Percentiles rank a stretch among this genome's conserved stretches.
Evolutionary conservation across 2,888 invertebrate genomes (phyloP).

Genomic region (Thera britannica): DNA sequence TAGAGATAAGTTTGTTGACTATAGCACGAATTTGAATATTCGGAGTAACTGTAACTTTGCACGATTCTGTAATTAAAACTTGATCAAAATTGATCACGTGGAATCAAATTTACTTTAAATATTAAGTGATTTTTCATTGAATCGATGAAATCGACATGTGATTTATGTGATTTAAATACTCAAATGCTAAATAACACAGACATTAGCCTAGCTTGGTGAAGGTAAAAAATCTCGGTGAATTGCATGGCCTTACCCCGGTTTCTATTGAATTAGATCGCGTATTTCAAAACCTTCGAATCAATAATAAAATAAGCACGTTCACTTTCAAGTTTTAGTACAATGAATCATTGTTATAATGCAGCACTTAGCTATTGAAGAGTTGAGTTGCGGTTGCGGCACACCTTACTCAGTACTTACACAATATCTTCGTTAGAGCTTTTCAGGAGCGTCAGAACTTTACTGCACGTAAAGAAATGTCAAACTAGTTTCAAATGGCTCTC

Average conservation of each 20-base stretch:
- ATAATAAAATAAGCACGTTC: conserved; percentile 52
- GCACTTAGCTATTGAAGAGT: conserved; percentile 23
- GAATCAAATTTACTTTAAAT: conserved; percentile 9
- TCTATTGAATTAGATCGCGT: conserved; percentile 60
- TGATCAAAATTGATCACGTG: conserved; percentile 2
- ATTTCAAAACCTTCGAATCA: conserved; percentile 61
- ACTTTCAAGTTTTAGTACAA: conserved; percentile 54
- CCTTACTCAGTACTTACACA: conserved; percentile 7
- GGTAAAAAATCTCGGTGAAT: conserved; percentile 52
- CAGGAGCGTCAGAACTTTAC: conserved; percentile 1
- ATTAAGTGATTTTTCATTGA: conserved; percentile 7
- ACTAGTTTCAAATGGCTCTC: conserved; percentile 5
- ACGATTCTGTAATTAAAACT: conserved; percentile 14
- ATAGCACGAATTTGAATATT: conserved; percentile 35
- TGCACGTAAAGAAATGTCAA: conserved; percentile 12
- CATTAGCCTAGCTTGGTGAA: conserved; percentile 47
- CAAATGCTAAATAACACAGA: conserved; percentile 50
- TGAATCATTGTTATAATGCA: conserved; percentile 36
- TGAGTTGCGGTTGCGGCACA: neutral
- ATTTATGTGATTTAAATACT: conserved; percentile 43
- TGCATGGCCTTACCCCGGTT: conserved; percentile 69
- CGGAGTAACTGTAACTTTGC: conserved; percentile 32
- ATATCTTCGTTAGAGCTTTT: conserved; percentile 11
- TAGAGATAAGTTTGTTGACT: conserved; percentile 39
- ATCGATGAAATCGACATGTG: conserved; percentile 21